Percentiles rank a stretch among this genome's conserved stretches.
Evolutionary conservation across 2,113 vertebrate genomes (phyloP).

Genomic region (Apeltes quadracus): DNA sequence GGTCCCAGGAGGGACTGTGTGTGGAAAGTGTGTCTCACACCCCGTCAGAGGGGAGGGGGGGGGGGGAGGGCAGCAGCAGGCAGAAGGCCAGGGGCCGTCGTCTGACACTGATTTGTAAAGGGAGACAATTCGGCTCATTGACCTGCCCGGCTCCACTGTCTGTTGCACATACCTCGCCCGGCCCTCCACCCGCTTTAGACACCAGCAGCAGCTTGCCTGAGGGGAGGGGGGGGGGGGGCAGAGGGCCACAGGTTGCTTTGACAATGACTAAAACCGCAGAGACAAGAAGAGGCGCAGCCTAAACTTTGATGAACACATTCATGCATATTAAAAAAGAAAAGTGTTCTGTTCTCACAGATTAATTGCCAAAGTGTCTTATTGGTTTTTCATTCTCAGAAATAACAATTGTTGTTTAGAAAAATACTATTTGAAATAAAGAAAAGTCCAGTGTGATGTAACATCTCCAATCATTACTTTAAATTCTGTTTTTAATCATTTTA

Average conservation of each 20-base stretch:
- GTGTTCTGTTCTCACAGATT: not conserved
- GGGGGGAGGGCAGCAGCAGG: conserved; percentile 57
- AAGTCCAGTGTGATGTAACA: too few relatives aligned
- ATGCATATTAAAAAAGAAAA: conserved; percentile 6
- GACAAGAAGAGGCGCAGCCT: conserved; percentile 3
- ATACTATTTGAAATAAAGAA: not conserved
- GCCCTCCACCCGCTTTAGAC: conserved; percentile 70
- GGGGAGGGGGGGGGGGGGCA: conserved; percentile 11
- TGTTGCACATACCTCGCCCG: conserved; percentile 77
- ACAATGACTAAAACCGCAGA: conserved; percentile 71
- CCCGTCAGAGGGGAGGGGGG: conserved; percentile 13
- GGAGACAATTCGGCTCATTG: conserved; percentile 82
- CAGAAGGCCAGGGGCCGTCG: conserved; percentile 80
- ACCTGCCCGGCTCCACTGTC: conserved; percentile 79
- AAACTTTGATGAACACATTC: conserved; percentile 27
- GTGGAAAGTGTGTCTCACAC: conserved; percentile 62
- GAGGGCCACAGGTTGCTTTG: conserved; percentile 74
- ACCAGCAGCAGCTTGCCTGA: conserved; percentile 78
- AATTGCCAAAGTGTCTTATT: not conserved
- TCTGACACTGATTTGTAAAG: conserved; percentile 85
- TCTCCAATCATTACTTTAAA: too few relatives aligned
- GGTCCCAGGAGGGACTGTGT: conserved; percentile 55
- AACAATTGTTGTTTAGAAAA: too few relatives aligned
- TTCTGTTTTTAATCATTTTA: too few relatives aligned
- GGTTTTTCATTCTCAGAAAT: not conserved